Conservation (phyloP, 1,140 invertebrate genomes). For the Drosophila virilis region DNA sequence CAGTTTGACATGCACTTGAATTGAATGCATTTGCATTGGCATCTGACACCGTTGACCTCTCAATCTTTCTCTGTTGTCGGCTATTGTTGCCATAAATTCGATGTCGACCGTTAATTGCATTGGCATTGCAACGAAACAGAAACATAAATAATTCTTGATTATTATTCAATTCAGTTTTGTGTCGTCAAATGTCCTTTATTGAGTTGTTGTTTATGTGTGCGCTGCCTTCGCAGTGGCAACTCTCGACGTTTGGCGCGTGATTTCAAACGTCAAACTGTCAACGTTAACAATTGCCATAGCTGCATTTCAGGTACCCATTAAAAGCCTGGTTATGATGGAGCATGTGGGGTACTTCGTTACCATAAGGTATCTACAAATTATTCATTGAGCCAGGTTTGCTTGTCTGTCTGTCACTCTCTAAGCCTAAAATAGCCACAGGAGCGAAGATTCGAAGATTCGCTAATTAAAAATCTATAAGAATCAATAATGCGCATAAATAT, state of each 20-base stretch:
- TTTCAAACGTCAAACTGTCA: constrained; percentile 76
- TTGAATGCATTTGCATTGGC: constrained; percentile 27
- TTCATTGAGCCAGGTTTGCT: too few species aligned
- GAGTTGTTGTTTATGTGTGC: constrained; percentile 50
- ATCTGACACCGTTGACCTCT: constrained; percentile 49
- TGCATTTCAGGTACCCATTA: neutral
- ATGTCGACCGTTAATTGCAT: constrained; percentile 40
- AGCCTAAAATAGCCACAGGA: too few species aligned
- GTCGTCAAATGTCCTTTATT: constrained; percentile 59
- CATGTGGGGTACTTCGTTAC: too few species aligned
- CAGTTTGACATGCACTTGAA: constrained; percentile 22
- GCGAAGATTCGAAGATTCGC: too few species aligned
- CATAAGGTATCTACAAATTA: too few species aligned
- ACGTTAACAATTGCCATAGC: constrained; percentile 65
- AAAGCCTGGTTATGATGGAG: neutral
- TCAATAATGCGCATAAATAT: too few species aligned
- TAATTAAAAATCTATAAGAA: neutral
- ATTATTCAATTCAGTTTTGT: constrained; percentile 56
- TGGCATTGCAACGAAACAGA: constrained; percentile 36
- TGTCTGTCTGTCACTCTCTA: too few species aligned
- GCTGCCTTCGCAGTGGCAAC: constrained; percentile 24
- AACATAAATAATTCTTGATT: constrained; percentile 62
- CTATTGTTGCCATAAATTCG: constrained; percentile 41
- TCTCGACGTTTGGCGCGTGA: constrained; percentile 70
- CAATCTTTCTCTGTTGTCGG: neutral